Evolutionary conservation across 2,888 invertebrate species (phyloP).

Genomic region (Anthrax anthrax): DNA sequence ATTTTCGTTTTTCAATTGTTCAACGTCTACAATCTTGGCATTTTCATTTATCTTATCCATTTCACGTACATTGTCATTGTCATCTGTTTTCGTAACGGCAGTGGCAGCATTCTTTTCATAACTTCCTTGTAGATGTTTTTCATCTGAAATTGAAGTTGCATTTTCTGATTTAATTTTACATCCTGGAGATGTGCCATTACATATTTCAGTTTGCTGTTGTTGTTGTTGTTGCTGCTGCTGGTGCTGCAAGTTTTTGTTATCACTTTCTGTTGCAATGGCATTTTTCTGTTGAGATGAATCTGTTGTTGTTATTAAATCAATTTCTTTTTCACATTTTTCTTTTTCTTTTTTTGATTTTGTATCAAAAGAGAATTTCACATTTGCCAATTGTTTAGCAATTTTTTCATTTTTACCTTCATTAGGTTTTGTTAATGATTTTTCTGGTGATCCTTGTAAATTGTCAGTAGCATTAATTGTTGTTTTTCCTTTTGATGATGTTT

Average conservation of each 20-base stretch:
- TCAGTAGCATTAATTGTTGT: not conserved
- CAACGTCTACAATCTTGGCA: constrained; percentile 2
- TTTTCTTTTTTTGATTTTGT: not conserved
- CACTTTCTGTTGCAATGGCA: not conserved
- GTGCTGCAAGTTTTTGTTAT: not conserved
- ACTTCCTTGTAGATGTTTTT: not conserved
- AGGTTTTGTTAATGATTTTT: not conserved
- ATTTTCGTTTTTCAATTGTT: constrained; percentile 3
- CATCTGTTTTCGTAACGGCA: not conserved
- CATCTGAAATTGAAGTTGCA: not conserved
- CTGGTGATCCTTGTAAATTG: not conserved
- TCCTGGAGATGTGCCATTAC: not conserved
- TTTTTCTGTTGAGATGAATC: not conserved
- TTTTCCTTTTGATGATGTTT: not conserved
- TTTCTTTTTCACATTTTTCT: not conserved
- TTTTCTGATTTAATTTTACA: not conserved
- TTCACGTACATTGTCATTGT: not conserved
- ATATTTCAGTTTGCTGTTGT: not conserved
- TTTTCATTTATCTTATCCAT: constrained; percentile 6
- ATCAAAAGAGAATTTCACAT: constrained; percentile 6
- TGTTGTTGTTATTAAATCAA: not conserved
- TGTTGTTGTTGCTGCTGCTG: not conserved
- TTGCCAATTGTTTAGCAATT: constrained; percentile 7
- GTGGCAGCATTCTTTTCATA: not conserved
- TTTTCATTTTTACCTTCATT: constrained; percentile 1